Conservation (phyloP, 2,113 vertebrate species). For the Illadopsis cleaveri region DNA sequence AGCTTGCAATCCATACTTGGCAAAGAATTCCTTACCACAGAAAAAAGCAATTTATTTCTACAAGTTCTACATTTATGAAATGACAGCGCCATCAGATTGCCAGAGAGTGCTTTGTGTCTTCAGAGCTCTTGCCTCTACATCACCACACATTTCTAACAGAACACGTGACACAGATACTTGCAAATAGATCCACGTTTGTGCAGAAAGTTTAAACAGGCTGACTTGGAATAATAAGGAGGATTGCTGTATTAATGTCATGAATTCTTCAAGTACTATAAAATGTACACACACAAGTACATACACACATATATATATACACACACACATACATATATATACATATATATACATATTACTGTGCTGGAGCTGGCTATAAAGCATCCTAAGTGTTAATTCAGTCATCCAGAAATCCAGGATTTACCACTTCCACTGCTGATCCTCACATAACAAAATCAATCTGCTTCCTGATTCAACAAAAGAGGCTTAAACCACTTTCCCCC, state of each 20-base stretch:
- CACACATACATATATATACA: not conserved
- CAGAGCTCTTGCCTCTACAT: not conserved
- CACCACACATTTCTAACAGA: accelerated
- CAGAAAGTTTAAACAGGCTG: not conserved
- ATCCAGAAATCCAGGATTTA: not conserved
- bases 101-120: not conserved
- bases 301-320: accelerated
- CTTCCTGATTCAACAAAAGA: not conserved
- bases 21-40: not conserved
- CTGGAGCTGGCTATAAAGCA: not conserved
- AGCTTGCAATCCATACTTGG: not conserved
- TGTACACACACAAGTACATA: too few species aligned
- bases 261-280: not conserved
- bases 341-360: not conserved
- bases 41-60: not conserved
- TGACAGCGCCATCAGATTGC: accelerated
- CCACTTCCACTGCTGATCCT: not conserved
- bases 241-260: not conserved
- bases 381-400: not conserved
- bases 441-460: not conserved
- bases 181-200: not conserved
- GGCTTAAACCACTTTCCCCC: not conserved
- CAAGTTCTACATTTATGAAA: not conserved
- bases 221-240: not conserved
- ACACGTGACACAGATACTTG: accelerated